Base-by-base conservation (phyloP, 2,888 invertebrate genomes). In the Boloria euphrosyne region DNA sequence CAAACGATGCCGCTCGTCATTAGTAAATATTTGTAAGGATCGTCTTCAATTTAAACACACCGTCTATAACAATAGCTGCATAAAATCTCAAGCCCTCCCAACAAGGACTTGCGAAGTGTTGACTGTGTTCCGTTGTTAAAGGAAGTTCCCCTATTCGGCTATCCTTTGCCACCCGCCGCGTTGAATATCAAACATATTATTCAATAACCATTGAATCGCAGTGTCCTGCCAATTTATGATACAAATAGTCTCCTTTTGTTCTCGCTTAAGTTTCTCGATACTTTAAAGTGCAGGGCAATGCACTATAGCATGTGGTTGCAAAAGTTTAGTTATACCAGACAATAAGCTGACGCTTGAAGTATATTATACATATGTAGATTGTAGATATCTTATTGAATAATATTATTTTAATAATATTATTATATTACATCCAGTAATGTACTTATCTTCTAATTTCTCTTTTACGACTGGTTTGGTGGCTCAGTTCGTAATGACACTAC, bases 111-210 rank as follows among this genome's bases (percentile, higher is more conserved):
- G 81, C 82, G 71, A 83, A 84, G 79, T 76, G 77, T 76, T 80
- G 77, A 83, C 86, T 87, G 86, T 84, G 73, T 72, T 68, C 73
- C 69, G 70, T 69, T 71, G 65, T 67, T 65, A 70, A 58, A 84
- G 87, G 86, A 87, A 81, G 81, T 78, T 60, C 67, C 87, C 87
- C 75, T 87, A 82, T 84, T 82, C 73, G 83, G 80, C 68, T 71
- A 62, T 74, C 73, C 74, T 73, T 72, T 67, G 69, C 65, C 72
- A 63, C 65, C 61, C 66, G 65, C 69, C 69, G 49, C 70, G 66
- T 67, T 74, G 75, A 74, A 75, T 75, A 74, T 70, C 67, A 75
- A 74, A 73, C 67, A 52, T 70, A 69, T n/a, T n/a, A n/a, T 69
- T 63, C 69, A 71, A 68, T 69, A 66, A 68, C 71, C 66, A 66